phyloP scores from a whole-genome alignment of 2,113 vertebrate genomes.

The Anas platyrhynchos region DNA sequence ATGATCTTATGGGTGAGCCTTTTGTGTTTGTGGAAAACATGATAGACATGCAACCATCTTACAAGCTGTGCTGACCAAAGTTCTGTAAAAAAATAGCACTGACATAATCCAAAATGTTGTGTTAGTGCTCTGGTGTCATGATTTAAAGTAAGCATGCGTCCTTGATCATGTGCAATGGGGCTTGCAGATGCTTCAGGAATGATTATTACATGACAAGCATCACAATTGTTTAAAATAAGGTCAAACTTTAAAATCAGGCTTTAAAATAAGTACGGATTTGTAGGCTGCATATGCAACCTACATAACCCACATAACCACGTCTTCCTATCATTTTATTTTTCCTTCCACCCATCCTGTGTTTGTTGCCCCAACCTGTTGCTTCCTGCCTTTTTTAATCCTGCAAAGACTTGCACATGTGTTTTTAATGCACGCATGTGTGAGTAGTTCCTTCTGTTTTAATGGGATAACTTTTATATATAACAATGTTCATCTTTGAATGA shows the following conservation, averaged over 20 bases:
- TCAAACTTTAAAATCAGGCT: not conserved
- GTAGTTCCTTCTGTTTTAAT: slow-evolving; percentile 2
- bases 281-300: not conserved
- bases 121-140: not conserved
- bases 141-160: not conserved
- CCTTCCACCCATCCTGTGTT: not conserved
- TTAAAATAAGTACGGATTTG: not conserved
- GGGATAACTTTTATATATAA: not conserved
- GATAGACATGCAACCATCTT: not conserved
- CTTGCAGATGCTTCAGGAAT: not conserved
- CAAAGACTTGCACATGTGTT: not conserved
- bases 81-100: not conserved
- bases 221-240: not conserved
- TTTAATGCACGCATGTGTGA: not conserved
- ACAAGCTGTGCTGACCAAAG: not conserved
- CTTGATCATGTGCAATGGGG: not conserved
- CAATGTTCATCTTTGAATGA: not conserved
- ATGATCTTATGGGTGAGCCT: not conserved
- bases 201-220: not conserved
- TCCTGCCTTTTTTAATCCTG: slow-evolving; percentile 45
- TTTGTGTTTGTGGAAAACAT: not conserved
- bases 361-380: slow-evolving; percentile 38
- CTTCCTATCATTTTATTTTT: slow-evolving; percentile 15
- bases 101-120: not conserved
- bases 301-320: not conserved